phyloP scores from a whole-genome alignment of 2,113 vertebrate genomes.

The Siniperca chuatsi region DNA sequence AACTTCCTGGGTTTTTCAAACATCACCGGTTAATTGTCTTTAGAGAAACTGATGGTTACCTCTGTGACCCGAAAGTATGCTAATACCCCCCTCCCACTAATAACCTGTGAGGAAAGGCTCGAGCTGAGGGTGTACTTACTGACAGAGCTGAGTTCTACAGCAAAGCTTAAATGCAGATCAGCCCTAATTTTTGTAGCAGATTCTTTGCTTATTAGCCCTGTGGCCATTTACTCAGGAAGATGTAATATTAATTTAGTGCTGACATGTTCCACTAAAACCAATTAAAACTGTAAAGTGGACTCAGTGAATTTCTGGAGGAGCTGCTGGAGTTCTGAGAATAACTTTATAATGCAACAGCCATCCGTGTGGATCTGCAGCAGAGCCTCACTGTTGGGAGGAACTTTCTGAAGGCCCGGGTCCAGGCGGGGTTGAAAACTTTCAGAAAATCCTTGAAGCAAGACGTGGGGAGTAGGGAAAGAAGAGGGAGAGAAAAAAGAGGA shows the following conservation, averaged over 20 bases:
- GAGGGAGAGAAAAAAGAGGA: not conserved
- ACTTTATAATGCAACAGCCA: not conserved
- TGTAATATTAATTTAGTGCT: constrained; percentile 1
- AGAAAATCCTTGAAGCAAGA: constrained; percentile 12
- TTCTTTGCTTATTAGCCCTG: not conserved
- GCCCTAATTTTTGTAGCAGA: not conserved
- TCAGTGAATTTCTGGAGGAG: not conserved
- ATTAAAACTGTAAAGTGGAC: not conserved
- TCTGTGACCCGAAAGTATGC: too few relatives aligned
- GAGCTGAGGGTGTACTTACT: not conserved
- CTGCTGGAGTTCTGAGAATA: not conserved
- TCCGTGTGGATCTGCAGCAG: constrained; percentile 10
- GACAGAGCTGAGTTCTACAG: not conserved
- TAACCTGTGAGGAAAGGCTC: not conserved
- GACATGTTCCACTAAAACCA: not conserved
- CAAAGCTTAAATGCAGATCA: not conserved
- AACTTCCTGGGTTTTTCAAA: too few relatives aligned
- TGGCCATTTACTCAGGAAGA: not conserved
- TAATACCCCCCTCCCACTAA: not conserved
- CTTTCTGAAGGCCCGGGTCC: not conserved
- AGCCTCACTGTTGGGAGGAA: not conserved
- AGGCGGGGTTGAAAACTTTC: constrained; percentile 9
- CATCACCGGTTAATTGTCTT: too few relatives aligned
- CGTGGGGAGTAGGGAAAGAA: not conserved
- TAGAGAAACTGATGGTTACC: too few relatives aligned